These are phyloP conservation scores for Genyomyrus donnyi DNA, from an alignment of 2,113 vertebrate species.

Conservation along the genomic window DNA sequence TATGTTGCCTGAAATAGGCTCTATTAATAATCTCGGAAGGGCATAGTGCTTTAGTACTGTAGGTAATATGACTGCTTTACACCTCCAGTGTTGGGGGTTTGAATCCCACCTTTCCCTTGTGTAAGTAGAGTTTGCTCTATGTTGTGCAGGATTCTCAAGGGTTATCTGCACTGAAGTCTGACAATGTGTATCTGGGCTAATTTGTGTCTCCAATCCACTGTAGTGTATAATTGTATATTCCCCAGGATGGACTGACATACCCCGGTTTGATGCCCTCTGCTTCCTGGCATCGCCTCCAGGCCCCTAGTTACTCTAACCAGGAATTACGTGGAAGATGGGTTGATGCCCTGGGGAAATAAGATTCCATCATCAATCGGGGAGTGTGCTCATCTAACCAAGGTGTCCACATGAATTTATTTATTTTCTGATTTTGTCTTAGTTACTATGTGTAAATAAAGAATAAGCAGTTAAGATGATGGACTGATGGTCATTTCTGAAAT, in stretches of 20 bases:
- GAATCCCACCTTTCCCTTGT: background rate
- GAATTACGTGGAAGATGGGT: background rate
- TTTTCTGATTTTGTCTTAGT: background rate
- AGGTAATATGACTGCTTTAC: background rate
- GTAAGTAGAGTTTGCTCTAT: background rate
- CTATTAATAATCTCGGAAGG: background rate
- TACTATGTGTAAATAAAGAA: background rate
- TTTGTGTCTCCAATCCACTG: background rate
- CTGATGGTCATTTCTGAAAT: background rate
- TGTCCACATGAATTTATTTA: background rate
- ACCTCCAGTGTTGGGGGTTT: background rate
- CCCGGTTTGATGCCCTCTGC: background rate
- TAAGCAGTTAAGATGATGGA: background rate
- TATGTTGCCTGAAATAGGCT: background rate
- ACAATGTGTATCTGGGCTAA: background rate
- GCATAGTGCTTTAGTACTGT: background rate
- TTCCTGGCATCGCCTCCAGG: background rate
- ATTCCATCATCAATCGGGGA: background rate
- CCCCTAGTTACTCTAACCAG: background rate
- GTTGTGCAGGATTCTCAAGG: background rate
- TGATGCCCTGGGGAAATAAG: background rate
- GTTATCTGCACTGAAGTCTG: background rate
- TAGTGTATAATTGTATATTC: background rate
- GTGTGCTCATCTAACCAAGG: background rate
- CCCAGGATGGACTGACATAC: background rate